Percentiles rank a stretch among this genome's conserved stretches.
phyloP scores from a whole-genome alignment of 2,797 vertebrate species.

The Acrossocheilus wenchowensis region DNA sequence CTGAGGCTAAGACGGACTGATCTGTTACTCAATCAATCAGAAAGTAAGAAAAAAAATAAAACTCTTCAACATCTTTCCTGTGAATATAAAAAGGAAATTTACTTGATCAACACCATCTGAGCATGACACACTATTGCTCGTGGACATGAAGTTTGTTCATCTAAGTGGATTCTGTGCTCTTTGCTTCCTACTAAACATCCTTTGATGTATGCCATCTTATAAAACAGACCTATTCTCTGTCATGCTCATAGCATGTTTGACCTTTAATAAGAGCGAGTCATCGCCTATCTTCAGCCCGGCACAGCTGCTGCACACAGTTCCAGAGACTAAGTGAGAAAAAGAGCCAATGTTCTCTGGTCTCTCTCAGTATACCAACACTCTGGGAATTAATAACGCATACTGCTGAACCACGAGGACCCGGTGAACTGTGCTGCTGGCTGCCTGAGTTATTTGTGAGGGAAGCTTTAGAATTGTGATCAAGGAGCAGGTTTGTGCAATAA shows the following conservation, averaged over 20 bases:
- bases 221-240: constrained; percentile 17
- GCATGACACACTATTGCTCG: not conserved
- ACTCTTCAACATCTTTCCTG: not conserved
- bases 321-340: constrained; percentile 19
- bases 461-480: constrained; percentile 23
- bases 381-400: constrained; percentile 15
- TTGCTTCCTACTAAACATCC: not conserved
- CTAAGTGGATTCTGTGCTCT: not conserved
- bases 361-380: not conserved
- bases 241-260: constrained; percentile 30
- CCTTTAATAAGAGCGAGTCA: constrained; percentile 35
- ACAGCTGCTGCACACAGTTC: constrained; percentile 14
- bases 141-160: not conserved
- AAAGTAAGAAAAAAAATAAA: not conserved
- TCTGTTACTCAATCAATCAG: not conserved
- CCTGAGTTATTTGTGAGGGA: constrained; percentile 7
- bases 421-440: constrained; percentile 11
- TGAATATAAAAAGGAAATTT: not conserved
- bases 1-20: not conserved
- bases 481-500: constrained; percentile 1
- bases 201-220: constrained; percentile 31
- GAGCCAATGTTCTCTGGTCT: not conserved
- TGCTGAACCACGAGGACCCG: not conserved
- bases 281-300: constrained; percentile 28
- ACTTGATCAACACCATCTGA: not conserved